Percentiles rank a stretch among this genome's conserved stretches.
Evolutionary conservation across 2,888 invertebrate genomes (phyloP).

Genomic region (Ectobius pallidus): DNA sequence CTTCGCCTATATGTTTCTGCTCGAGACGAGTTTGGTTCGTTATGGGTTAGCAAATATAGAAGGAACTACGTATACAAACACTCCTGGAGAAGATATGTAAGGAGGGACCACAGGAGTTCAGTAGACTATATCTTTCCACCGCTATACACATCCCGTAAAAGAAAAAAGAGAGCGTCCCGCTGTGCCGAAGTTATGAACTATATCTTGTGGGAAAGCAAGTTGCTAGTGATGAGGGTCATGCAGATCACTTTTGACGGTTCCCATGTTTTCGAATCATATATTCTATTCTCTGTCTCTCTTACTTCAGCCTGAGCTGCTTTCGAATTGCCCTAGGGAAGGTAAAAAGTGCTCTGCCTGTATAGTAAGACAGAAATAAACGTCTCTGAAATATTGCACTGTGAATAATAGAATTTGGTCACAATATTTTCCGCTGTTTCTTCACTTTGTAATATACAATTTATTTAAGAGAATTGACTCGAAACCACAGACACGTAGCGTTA

Average conservation of each 20-base stretch:
- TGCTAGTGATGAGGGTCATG: neutral
- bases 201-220: neutral
- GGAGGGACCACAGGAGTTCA: no score
- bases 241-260: conserved; percentile 5
- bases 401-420: conserved; percentile 4
- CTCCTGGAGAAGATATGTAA: neutral
- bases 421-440: neutral
- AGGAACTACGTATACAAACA: neutral
- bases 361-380: neutral
- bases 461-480: neutral
- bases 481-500: no score
- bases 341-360: neutral
- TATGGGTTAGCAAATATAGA: conserved; percentile 5
- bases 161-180: neutral
- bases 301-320: neutral
- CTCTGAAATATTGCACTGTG: neutral
- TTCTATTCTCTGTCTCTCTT: neutral
- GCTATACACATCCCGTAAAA: neutral
- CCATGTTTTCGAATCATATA: neutral
- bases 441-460: neutral
- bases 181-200: neutral
- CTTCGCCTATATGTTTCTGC: neutral
- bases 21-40: neutral
- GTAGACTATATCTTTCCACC: no score
- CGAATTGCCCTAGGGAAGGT: neutral